These are phyloP conservation scores for Turritopsis dohrnii DNA, from an alignment of 30 jellyfish, hydroid and myxozoan genomes.

Conservation along the genomic window DNA sequence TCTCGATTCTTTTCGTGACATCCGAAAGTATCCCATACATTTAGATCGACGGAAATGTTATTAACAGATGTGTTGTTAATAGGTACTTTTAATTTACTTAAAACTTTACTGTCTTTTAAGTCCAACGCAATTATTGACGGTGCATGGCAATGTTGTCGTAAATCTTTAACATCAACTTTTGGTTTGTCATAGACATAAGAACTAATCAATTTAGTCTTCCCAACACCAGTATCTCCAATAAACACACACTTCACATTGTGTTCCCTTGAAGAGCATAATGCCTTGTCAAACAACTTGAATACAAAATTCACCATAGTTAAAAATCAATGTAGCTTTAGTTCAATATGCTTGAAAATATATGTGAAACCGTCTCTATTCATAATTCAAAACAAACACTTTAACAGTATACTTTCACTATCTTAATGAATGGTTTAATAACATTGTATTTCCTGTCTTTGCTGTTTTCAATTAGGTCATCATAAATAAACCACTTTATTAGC, in stretches of 20 bases:
- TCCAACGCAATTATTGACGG: conserved; percentile 86
- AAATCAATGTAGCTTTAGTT: no score
- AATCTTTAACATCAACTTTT: conserved; percentile 40
- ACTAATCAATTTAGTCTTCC: conserved; percentile 75
- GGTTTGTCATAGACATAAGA: conserved; percentile 71
- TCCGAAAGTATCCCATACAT: conserved; percentile 87
- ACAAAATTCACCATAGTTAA: not conserved
- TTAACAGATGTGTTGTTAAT: no score
- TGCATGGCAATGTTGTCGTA: conserved; percentile 56
- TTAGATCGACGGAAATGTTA: conserved; percentile 66
- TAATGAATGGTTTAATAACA: not conserved
- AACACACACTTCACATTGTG: conserved; percentile 78
- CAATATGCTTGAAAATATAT: no score
- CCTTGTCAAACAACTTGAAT: not conserved
- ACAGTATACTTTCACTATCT: not conserved
- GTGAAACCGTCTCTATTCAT: not conserved
- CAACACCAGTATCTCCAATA: conserved; percentile 91
- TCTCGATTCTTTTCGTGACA: conserved; percentile 74
- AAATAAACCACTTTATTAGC: not conserved
- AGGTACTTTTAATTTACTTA: conserved; percentile 43
- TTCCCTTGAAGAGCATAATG: conserved; percentile 33
- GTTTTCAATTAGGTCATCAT: not conserved
- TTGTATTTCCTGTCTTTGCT: not conserved
- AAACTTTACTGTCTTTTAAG: conserved; percentile 40
- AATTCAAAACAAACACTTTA: not conserved